phyloP scores from a whole-genome alignment of 2,888 invertebrate genomes.

The Lamproptera curius region DNA sequence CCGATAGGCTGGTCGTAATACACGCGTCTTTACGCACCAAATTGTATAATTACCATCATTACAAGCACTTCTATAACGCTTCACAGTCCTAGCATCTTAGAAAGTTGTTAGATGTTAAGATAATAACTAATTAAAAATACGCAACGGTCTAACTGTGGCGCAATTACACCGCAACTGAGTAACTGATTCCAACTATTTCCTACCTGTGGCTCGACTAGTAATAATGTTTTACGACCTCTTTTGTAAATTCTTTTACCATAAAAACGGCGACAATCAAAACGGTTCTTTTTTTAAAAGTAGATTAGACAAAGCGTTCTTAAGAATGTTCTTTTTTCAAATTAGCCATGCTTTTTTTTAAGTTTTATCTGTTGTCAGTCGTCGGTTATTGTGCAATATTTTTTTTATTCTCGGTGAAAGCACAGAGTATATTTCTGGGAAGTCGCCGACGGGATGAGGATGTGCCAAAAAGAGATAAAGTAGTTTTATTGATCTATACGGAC shows the following conservation, averaged over 20 bases:
- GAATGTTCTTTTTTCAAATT: slow-evolving; percentile 34
- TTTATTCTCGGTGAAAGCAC: slow-evolving; percentile 54
- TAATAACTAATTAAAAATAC: too few species aligned
- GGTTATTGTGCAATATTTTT: slow-evolving; percentile 26
- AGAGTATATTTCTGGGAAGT: slow-evolving; percentile 70
- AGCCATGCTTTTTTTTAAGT: slow-evolving; percentile 18
- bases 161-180: slow-evolving; percentile 58
- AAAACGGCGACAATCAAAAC: slow-evolving; percentile 53
- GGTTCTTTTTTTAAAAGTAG: slow-evolving; percentile 31
- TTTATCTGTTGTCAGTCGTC: slow-evolving; percentile 12
- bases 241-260: slow-evolving; percentile 70
- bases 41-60: too few species aligned
- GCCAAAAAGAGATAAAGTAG: slow-evolving; percentile 80
- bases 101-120: too few species aligned
- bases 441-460: slow-evolving; percentile 74
- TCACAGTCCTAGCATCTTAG: too few species aligned
- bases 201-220: slow-evolving; percentile 72
- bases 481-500: slow-evolving; percentile 80
- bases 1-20: too few species aligned
- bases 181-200: slow-evolving; percentile 50
- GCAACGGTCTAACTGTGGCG: too few species aligned
- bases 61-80: too few species aligned
- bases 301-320: slow-evolving; percentile 26
- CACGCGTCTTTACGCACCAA: too few species aligned
- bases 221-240: slow-evolving; percentile 74